These are phyloP conservation scores for Anoplopoma fimbria DNA, from an alignment of 2,113 vertebrate species.

Conservation along the genomic window DNA sequence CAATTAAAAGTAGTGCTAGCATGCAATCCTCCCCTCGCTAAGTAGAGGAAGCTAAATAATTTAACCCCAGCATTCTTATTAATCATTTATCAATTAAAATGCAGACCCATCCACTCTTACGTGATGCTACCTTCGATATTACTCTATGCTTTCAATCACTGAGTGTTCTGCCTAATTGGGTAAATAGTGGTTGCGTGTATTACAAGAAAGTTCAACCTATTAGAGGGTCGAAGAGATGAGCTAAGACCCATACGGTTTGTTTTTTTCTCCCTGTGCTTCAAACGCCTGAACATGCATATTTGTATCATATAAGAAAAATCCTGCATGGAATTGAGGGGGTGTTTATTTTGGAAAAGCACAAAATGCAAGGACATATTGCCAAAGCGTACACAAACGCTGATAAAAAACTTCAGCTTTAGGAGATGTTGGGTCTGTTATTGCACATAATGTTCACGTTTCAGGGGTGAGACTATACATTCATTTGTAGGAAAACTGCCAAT, in stretches of 20 bases:
- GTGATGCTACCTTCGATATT: slow-evolving; percentile 52
- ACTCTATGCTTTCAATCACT: slow-evolving; percentile 56
- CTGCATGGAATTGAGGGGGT: not conserved
- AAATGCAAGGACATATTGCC: not conserved
- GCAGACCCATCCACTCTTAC: slow-evolving; percentile 26
- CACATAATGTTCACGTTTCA: not conserved
- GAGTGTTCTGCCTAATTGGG: slow-evolving; percentile 45
- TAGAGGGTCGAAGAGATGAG: slow-evolving; percentile 17
- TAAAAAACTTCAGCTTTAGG: not conserved
- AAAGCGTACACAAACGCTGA: not conserved
- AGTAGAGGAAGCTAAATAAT: slow-evolving; percentile 63
- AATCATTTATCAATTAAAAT: slow-evolving; percentile 65
- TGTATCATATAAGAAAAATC: not conserved
- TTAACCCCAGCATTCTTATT: slow-evolving; percentile 53
- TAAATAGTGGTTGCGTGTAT: slow-evolving; percentile 50
- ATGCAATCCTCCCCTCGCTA: slow-evolving; percentile 29
- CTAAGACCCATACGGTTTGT: not conserved
- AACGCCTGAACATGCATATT: not conserved
- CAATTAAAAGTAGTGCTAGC: slow-evolving; percentile 49
- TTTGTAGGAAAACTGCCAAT: not conserved
- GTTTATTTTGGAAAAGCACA: not conserved
- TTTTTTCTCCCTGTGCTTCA: not conserved
- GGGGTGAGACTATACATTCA: not conserved
- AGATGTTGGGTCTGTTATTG: not conserved
- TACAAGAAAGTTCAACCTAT: slow-evolving; percentile 50